phyloP scores from a whole-genome alignment of 2,888 invertebrate species.

The Torymus auratus region DNA sequence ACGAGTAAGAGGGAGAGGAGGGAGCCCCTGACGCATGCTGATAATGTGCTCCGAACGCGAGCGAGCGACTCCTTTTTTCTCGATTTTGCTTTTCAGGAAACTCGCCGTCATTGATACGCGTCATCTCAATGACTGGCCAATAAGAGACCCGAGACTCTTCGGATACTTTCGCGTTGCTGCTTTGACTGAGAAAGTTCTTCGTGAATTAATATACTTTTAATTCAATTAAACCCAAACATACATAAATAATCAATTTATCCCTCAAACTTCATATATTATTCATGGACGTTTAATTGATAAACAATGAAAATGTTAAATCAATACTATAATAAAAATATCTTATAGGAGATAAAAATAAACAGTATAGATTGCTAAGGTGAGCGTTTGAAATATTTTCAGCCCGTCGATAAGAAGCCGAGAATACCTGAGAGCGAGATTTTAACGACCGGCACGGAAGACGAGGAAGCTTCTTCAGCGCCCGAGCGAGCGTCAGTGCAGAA shows the following conservation, averaged over 20 bases:
- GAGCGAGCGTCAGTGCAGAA: conserved; percentile 78
- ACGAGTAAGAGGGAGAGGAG: conserved; percentile 8
- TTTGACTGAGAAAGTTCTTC: no score
- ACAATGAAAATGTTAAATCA: no score
- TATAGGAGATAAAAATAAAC: not conserved
- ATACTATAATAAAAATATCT: no score
- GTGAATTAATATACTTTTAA: no score
- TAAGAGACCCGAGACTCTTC: no score
- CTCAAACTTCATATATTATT: no score
- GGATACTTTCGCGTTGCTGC: no score
- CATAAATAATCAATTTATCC: no score
- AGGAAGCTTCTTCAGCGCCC: conserved; percentile 74
- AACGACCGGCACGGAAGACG: conserved; percentile 80
- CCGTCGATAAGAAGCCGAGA: conserved; percentile 72
- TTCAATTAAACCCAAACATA: no score
- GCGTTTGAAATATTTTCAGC: conserved; percentile 63
- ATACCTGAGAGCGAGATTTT: conserved; percentile 75
- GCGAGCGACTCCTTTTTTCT: conserved; percentile 11
- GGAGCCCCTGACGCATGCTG: conserved; percentile 24
- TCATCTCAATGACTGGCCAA: not conserved
- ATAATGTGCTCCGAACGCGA: not conserved
- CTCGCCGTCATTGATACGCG: conserved; percentile 29
- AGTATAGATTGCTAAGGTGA: not conserved
- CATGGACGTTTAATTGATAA: no score
- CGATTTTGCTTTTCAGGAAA: conserved; percentile 5